phyloP scores from a whole-genome alignment of 2,797 vertebrate species.

The Aulostomus chinensis region DNA sequence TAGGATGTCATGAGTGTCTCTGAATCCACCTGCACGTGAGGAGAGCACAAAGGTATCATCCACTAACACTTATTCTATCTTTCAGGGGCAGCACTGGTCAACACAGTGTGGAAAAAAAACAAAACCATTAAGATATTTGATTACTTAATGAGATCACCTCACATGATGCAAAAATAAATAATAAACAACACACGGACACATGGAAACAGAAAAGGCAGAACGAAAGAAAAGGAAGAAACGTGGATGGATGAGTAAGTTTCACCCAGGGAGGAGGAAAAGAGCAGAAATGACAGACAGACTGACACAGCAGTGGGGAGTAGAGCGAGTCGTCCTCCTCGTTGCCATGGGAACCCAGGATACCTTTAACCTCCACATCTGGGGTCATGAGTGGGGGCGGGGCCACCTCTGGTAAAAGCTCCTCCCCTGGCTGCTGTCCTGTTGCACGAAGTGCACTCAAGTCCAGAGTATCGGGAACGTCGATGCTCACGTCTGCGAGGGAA shows the following conservation, averaged over 20 bases:
- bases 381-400: conserved; percentile 97
- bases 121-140: conserved; percentile 1
- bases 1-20: no score
- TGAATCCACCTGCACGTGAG: no score
- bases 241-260: conserved; percentile 17
- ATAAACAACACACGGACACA: conserved; percentile 38
- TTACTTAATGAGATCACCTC: conserved; percentile 12
- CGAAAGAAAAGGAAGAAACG: conserved; percentile 47
- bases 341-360: conserved; percentile 99
- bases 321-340: conserved; percentile 99
- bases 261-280: conserved; percentile 44
- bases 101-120: background rate
- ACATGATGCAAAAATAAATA: conserved; percentile 25
- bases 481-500: conserved; percentile 89
- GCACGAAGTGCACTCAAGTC: conserved; percentile 91
- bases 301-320: conserved; percentile 99
- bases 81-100: no score
- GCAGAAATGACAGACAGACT: conserved; percentile 90
- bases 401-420: conserved; percentile 97
- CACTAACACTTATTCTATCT: no score
- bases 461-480: conserved; percentile 95
- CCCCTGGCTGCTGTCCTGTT: conserved; percentile 91
- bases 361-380: conserved; percentile 98
- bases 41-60: no score
- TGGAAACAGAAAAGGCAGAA: conserved; percentile 55